These are phyloP conservation scores for Camponotus fellah DNA, from an alignment of 2,888 invertebrate species.

Conservation along the genomic window DNA sequence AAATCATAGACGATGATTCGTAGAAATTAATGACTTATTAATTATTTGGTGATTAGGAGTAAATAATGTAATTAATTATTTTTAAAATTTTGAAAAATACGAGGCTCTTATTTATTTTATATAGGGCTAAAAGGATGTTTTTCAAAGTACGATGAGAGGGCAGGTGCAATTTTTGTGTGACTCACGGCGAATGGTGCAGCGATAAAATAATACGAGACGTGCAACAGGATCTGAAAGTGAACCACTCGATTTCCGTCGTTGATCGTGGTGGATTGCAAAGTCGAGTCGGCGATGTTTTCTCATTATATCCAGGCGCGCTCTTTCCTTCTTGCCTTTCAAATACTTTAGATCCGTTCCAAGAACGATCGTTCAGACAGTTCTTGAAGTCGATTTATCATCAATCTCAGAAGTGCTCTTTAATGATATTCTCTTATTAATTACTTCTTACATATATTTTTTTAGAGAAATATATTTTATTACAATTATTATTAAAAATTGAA, in stretches of 20 bases:
- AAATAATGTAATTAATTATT: not conserved
- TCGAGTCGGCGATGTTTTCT: slow-evolving; percentile 34
- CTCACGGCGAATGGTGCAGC: slow-evolving; percentile 61
- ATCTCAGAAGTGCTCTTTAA: not conserved
- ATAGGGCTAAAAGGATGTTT: not conserved
- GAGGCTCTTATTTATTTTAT: not conserved
- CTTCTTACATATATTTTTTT: not conserved
- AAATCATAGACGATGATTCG: not conserved
- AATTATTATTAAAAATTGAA: not conserved
- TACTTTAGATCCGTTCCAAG: not conserved
- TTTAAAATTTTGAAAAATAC: not conserved
- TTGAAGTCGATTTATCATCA: not conserved
- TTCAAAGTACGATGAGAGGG: slow-evolving; percentile 5
- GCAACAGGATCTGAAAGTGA: slow-evolving; percentile 73
- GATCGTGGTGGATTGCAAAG: slow-evolving; percentile 36
- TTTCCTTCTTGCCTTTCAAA: slow-evolving; percentile 41
- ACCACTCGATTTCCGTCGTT: slow-evolving; percentile 67
- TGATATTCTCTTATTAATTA: not conserved
- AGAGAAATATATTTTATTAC: not conserved
- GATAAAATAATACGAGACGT: slow-evolving; percentile 64
- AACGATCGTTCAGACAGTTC: not conserved
- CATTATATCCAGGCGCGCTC: slow-evolving; percentile 15
- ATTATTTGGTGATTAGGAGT: not conserved
- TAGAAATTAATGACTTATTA: not conserved
- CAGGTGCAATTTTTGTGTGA: slow-evolving; percentile 65